A percentile compares a stretch with the other conserved stretches of the same genome.
phyloP scores from a whole-genome alignment of 1,140 invertebrate species.

The Delia radicum region DNA sequence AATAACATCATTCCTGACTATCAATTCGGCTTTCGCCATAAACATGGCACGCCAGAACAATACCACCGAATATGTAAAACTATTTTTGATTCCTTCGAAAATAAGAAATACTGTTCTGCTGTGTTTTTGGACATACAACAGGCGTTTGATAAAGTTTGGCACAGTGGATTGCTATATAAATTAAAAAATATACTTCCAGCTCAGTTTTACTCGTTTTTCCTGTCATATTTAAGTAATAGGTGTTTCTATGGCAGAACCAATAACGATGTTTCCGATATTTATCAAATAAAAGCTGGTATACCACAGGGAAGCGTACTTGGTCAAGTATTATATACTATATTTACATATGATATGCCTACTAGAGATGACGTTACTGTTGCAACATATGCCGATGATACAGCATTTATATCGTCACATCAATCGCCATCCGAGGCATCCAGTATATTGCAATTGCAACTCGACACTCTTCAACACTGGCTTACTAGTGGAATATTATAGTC shows the following conservation, averaged over 20 bases:
- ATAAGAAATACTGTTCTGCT: conserved; percentile 15
- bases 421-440: background rate
- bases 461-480: conserved; percentile 15
- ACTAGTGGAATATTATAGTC: conserved; percentile 26
- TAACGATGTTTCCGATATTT: background rate
- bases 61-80: background rate
- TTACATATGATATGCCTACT: background rate
- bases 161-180: conserved; percentile 15
- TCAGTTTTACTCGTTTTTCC: background rate
- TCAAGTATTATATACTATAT: conserved; percentile 15
- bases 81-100: background rate
- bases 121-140: conserved; percentile 24
- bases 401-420: background rate
- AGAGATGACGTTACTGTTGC: background rate
- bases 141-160: conserved; percentile 29
- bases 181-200: conserved; percentile 12
- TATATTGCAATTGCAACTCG: background rate
- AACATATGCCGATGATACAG: conserved; percentile 29
- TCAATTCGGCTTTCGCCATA: conserved; percentile 38
- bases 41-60: conserved; percentile 25
- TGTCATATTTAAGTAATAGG: conserved; percentile 5
- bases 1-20: conserved; percentile 31
- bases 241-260: conserved; percentile 1
- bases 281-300: conserved; percentile 14
- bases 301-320: conserved; percentile 32